phyloP scores from a whole-genome alignment of 2,888 invertebrate species.

The Acanthopleura granulata region DNA sequence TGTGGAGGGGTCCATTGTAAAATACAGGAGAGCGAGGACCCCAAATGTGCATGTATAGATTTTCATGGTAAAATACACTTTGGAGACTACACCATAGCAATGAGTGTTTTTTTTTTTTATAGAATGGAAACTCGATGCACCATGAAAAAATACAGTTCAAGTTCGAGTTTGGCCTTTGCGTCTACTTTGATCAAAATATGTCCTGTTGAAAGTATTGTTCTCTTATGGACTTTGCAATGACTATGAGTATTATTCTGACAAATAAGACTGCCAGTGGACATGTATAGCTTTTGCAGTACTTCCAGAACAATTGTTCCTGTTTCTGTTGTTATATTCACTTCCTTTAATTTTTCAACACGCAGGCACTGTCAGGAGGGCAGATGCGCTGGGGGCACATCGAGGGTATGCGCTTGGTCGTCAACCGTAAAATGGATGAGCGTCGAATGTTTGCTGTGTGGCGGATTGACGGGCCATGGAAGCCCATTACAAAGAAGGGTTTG shows the following conservation, averaged over 20 bases:
- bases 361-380: conserved; percentile 89
- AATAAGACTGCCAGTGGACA: too few species aligned
- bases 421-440: conserved; percentile 82
- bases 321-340: neutral
- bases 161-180: too few species aligned
- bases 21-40: conserved; percentile 91
- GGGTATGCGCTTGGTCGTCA: conserved; percentile 84
- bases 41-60: conserved; percentile 80
- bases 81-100: conserved; percentile 93
- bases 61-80: conserved; percentile 88
- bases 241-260: too few species aligned
- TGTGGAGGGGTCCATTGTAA: conserved; percentile 78
- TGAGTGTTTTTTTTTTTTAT: too few species aligned
- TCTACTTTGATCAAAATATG: too few species aligned
- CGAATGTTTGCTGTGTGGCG: conserved; percentile 96
- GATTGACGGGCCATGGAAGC: conserved; percentile 95
- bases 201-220: too few species aligned
- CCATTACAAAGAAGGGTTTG: conserved; percentile 81
- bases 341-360: conserved; percentile 38
- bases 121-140: too few species aligned
- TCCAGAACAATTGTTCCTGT: too few species aligned
- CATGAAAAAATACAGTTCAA: too few species aligned
- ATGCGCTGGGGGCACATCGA: conserved; percentile 87
- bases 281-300: too few species aligned
- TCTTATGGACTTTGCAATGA: too few species aligned